Conservation (phyloP, 2,888 invertebrate genomes). For the Thereva unica region DNA sequence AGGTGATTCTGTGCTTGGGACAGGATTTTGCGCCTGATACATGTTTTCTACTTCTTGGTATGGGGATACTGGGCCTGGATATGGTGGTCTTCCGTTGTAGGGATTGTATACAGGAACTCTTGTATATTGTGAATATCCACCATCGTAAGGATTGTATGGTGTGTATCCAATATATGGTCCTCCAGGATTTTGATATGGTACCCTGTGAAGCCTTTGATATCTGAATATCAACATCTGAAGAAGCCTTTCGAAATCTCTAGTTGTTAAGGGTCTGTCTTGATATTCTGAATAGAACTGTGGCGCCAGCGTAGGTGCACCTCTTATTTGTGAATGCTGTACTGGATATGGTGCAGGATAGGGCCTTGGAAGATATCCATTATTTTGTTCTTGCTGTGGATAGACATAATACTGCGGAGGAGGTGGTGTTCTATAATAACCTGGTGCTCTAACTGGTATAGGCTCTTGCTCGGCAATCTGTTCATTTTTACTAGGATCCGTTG, state of each 20-base stretch:
- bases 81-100: constrained; percentile 34
- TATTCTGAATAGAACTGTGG: constrained; percentile 59
- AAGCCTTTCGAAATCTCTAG: constrained; percentile 70
- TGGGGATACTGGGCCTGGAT: constrained; percentile 31
- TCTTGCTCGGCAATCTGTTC: constrained; percentile 38
- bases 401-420: constrained; percentile 33
- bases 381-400: constrained; percentile 52
- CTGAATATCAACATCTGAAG: constrained; percentile 68
- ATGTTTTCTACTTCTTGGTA: constrained; percentile 41
- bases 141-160: not conserved
- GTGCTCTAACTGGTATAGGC: constrained; percentile 35
- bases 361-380: constrained; percentile 48
- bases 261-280: constrained; percentile 71
- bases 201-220: constrained; percentile 63
- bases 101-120: constrained; percentile 40
- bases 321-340: constrained; percentile 48
- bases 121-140: constrained; percentile 34
- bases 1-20: constrained; percentile 38
- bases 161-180: not conserved
- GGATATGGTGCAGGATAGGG: constrained; percentile 49
- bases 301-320: constrained; percentile 41
- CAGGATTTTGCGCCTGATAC: constrained; percentile 45
- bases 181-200: constrained; percentile 16
- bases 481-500: constrained; percentile 42
- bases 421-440: constrained; percentile 38